phyloP scores from a whole-genome alignment of 2,113 vertebrate species.

The Chroicocephalus ridibundus region DNA sequence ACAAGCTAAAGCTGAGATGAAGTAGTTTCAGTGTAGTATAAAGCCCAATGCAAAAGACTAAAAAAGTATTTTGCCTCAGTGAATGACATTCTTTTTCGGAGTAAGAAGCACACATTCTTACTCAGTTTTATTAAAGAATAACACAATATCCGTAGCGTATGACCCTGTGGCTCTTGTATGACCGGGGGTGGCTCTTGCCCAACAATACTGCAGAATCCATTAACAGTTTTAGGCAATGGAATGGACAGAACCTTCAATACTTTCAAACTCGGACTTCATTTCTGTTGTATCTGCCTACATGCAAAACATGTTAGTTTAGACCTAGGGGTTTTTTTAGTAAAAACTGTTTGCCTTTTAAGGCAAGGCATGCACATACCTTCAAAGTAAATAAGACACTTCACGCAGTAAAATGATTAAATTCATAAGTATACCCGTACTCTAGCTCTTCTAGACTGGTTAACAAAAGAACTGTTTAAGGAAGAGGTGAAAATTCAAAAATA shows the following conservation, averaged over 20 bases:
- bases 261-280: not conserved
- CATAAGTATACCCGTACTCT: not conserved
- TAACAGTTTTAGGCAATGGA: not conserved
- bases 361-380: not conserved
- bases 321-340: not conserved
- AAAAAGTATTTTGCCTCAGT: not conserved
- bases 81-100: not conserved
- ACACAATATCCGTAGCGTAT: not conserved
- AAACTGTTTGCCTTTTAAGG: not conserved
- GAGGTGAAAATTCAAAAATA: not conserved
- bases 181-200: not conserved
- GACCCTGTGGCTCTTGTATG: not conserved
- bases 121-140: not conserved
- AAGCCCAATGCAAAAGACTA: not conserved
- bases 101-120: not conserved
- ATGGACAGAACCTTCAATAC: not conserved
- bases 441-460: not conserved
- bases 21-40: not conserved
- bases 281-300: not conserved
- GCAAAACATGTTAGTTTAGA: not conserved
- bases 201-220: not conserved
- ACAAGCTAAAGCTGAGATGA: not conserved
- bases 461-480: not conserved
- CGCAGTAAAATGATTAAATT: not conserved
- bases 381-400: not conserved